Conservation (phyloP, 1,140 invertebrate genomes). For the Drosophila lacertosa region DNA sequence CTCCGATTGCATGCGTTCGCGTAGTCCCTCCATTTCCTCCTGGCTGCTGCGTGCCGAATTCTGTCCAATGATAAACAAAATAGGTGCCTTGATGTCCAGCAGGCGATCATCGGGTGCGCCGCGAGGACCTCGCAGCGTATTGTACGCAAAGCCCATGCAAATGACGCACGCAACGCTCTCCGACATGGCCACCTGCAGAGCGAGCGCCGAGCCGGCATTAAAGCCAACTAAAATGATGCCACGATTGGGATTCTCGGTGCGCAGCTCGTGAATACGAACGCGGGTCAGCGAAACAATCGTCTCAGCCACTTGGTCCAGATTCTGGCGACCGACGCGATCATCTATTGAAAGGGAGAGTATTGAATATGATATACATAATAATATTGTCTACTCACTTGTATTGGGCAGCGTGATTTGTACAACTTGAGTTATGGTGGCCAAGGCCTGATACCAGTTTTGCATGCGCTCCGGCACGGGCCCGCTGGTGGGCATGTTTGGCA, state of each 20-base stretch:
- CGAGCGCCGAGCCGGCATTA: conserved; percentile 90
- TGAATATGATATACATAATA: background rate
- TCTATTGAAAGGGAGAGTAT: conserved; percentile 28
- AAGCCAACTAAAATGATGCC: conserved; percentile 92
- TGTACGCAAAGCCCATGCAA: conserved; percentile 92
- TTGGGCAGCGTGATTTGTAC: conserved; percentile 87
- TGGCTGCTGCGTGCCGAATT: conserved; percentile 87
- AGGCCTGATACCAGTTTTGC: conserved; percentile 89
- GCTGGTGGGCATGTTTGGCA: conserved; percentile 86
- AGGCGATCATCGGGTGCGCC: conserved; percentile 92
- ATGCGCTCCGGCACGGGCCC: conserved; percentile 85
- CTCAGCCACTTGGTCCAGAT: conserved; percentile 85
- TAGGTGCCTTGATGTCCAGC: conserved; percentile 89
- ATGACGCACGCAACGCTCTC: conserved; percentile 90
- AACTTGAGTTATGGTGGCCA: conserved; percentile 89
- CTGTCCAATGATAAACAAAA: conserved; percentile 93
- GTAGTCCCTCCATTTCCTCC: conserved; percentile 91
- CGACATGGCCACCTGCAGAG: conserved; percentile 88
- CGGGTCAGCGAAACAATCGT: conserved; percentile 89
- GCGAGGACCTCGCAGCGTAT: conserved; percentile 89
- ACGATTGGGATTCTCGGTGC: conserved; percentile 88
- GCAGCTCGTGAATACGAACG: conserved; percentile 89
- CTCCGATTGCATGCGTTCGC: conserved; percentile 90
- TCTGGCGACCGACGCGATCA: conserved; percentile 64
- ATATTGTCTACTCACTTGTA: conserved; percentile 57